Evolutionary conservation across 2,113 vertebrate genomes (phyloP).

Genomic region (Podarcis cretensis): DNA sequence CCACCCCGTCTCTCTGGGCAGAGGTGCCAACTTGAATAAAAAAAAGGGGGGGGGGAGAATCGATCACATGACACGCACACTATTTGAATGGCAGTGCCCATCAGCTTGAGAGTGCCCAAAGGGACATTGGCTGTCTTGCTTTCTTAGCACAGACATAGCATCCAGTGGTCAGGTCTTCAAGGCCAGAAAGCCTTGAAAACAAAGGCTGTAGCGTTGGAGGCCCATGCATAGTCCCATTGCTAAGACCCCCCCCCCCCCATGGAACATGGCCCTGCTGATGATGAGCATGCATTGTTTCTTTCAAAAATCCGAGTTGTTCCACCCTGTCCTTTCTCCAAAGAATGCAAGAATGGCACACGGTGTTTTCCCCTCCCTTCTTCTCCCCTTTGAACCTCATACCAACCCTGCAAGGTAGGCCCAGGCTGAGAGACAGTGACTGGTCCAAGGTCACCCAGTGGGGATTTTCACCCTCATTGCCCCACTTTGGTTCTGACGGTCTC

Average conservation of each 20-base stretch:
- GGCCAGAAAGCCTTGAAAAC: neutral
- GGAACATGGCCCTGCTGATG: neutral
- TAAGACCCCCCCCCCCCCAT: neutral
- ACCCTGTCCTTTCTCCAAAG: neutral
- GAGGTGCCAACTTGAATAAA: too few relatives aligned
- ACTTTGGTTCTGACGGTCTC: neutral
- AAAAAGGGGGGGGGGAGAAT: too few relatives aligned
- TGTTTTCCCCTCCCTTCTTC: neutral
- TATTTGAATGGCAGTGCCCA: too few relatives aligned
- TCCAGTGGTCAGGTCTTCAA: neutral
- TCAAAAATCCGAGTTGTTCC: too few relatives aligned
- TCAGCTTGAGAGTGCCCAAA: too few relatives aligned
- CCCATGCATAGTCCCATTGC: neutral
- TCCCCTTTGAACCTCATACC: neutral
- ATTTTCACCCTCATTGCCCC: neutral
- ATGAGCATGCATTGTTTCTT: neutral
- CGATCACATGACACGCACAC: too few relatives aligned
- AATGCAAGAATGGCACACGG: neutral
- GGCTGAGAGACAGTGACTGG: neutral
- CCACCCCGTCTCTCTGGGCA: too few relatives aligned
- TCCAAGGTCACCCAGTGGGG: neutral
- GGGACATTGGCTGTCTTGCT: neutral
- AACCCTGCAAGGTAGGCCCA: neutral
- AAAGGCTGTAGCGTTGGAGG: neutral
- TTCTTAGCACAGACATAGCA: too few relatives aligned